A percentile compares a stretch with the other conserved stretches of the same genome.
Conservation (phyloP, 2,888 invertebrate species). For the Xylota segnis region DNA sequence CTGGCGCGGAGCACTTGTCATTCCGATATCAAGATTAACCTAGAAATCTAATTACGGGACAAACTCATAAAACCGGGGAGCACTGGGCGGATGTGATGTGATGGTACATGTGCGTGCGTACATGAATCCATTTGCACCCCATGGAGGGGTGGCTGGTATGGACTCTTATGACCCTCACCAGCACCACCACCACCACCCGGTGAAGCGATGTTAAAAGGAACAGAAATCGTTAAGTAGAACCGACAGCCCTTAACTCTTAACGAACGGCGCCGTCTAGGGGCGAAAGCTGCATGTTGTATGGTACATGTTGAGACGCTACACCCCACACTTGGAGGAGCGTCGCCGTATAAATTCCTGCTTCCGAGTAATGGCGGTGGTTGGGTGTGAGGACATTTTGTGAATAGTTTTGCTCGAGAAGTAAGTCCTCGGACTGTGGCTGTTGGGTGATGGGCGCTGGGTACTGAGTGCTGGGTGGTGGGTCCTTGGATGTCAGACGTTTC, state of each 20-base stretch:
- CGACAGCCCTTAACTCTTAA: conserved; percentile 72
- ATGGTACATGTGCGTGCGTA: conserved; percentile 42
- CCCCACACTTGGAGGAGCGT: conserved; percentile 47
- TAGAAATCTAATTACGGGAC: conserved; percentile 71
- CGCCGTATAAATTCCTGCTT: conserved; percentile 32
- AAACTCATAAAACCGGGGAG: conserved; percentile 62
- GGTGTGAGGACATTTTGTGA: conserved; percentile 34
- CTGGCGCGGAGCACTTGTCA: conserved; percentile 17
- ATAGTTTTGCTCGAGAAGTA: conserved; percentile 40
- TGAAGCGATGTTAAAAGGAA: conserved; percentile 29
- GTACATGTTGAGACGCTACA: conserved; percentile 28
- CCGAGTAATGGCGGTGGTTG: conserved; percentile 25
- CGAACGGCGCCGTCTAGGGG: conserved; percentile 58
- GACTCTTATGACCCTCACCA: background rate
- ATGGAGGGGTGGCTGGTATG: background rate
- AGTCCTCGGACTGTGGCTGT: conserved; percentile 21
- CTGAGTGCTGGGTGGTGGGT: background rate
- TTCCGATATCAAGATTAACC: conserved; percentile 71
- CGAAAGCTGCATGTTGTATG: conserved; percentile 49
- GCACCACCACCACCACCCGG: no score
- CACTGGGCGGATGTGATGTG: conserved; percentile 24
- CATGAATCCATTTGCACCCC: conserved; percentile 61
- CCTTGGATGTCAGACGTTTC: conserved; percentile 15
- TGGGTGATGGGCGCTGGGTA: background rate
- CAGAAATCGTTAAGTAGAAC: conserved; percentile 64